These are phyloP conservation scores for Bombus vancouverensis DNA, from an alignment of 1,140 invertebrate genomes.

Conservation along the genomic window DNA sequence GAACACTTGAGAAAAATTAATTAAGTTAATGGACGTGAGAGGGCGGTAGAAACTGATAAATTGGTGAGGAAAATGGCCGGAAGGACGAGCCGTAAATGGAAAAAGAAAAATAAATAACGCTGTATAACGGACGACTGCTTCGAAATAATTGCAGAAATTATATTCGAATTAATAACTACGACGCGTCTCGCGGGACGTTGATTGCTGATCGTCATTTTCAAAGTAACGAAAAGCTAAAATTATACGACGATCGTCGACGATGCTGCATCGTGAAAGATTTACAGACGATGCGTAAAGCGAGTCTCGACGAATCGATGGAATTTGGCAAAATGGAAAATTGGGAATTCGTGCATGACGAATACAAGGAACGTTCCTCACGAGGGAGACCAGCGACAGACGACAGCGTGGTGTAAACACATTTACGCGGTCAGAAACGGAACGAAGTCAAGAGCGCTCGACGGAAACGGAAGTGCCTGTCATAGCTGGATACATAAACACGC, in stretches of 20 bases:
- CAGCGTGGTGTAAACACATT: conserved; percentile 69
- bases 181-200: conserved; percentile 35
- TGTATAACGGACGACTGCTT: conserved; percentile 44
- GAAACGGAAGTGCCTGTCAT: conserved; percentile 82
- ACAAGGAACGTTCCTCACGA: conserved; percentile 18
- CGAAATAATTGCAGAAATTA: conserved; percentile 64
- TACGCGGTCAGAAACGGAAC: conserved; percentile 68
- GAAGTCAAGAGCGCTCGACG: conserved; percentile 73
- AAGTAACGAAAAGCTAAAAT: background rate
- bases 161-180: conserved; percentile 62
- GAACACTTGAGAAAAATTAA: conserved; percentile 59
- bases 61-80: conserved; percentile 49
- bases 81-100: conserved; percentile 43
- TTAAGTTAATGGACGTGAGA: conserved; percentile 59
- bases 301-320: background rate
- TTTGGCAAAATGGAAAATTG: conserved; percentile 24
- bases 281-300: no score
- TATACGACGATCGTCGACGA: background rate
- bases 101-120: conserved; percentile 61
- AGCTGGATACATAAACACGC: conserved; percentile 79
- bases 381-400: conserved; percentile 45
- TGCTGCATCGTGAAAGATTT: background rate
- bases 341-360: conserved; percentile 24
- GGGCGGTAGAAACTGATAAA: conserved; percentile 46
- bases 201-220: conserved; percentile 20